phyloP scores from a whole-genome alignment of 2,113 vertebrate species.

The Lamprotornis superbus region DNA sequence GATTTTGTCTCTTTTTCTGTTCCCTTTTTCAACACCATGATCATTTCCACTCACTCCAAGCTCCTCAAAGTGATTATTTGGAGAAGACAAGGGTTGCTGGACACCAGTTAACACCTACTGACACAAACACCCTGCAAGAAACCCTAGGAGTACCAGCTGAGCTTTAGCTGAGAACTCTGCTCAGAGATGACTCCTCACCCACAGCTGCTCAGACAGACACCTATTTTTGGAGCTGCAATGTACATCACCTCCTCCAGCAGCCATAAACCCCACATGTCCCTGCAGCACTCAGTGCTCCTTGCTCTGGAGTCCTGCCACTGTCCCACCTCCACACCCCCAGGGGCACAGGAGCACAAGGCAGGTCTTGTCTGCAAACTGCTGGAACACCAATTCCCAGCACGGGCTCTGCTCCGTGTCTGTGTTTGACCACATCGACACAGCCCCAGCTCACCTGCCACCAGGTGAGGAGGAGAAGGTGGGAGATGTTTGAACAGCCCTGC shows the following conservation, averaged over 20 bases:
- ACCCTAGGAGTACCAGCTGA: not conserved
- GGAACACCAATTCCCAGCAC: not conserved
- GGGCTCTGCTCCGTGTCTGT: not conserved
- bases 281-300: not conserved
- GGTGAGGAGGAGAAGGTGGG: not conserved
- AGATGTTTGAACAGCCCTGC: not conserved
- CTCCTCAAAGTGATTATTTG: not conserved
- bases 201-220: not conserved
- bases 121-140: not conserved
- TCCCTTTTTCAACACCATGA: not conserved
- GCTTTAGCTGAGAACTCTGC: not conserved
- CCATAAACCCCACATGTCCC: not conserved
- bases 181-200: not conserved
- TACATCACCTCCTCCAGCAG: not conserved
- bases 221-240: not conserved
- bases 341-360: not conserved
- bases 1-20: not conserved
- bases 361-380: not conserved
- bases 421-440: rapidly evolving
- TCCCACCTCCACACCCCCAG: rapidly evolving
- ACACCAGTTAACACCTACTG: not conserved
- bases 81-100: not conserved
- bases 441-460: not conserved
- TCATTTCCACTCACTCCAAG: not conserved
- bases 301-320: not conserved